phyloP scores from a whole-genome alignment of 2,888 invertebrate genomes.

The Melinaea marsaeus region DNA sequence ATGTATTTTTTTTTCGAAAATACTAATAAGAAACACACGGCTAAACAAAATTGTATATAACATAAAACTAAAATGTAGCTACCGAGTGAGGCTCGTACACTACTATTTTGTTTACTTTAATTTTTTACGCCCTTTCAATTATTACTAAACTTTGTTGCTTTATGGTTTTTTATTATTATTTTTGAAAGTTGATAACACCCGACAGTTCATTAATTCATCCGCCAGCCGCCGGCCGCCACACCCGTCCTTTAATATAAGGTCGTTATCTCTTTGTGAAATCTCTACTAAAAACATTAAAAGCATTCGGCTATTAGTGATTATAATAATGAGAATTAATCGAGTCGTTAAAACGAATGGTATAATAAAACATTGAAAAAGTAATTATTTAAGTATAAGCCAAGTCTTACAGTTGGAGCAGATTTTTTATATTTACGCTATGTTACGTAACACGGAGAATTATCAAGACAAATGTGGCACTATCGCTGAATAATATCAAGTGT shows the following conservation, averaged over 20 bases:
- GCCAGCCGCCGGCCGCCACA: conserved; percentile 20
- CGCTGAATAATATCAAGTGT: not conserved
- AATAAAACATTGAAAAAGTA: not conserved
- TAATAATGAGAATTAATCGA: conserved; percentile 4
- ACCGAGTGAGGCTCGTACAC: conserved; percentile 9
- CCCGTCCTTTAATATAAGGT: conserved; percentile 25
- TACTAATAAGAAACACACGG: conserved; percentile 13
- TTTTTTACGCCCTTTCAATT: no score
- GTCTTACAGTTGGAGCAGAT: not conserved
- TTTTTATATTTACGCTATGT: not conserved
- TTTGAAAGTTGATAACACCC: not conserved
- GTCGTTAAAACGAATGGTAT: not conserved
- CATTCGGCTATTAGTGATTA: conserved; percentile 32
- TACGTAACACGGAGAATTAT: not conserved
- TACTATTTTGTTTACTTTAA: not conserved
- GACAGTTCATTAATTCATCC: conserved; percentile 23
- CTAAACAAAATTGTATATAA: conserved; percentile 18
- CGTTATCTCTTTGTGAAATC: conserved; percentile 35
- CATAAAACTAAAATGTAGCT: conserved; percentile 17
- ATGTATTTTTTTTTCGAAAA: no score
- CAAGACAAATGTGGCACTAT: not conserved
- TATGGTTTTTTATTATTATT: no score
- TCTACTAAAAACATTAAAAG: conserved; percentile 36
- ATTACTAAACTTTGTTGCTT: no score
- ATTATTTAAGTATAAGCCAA: not conserved